A percentile compares a stretch with the other conserved stretches of the same genome.
Conservation (phyloP, 1,140 invertebrate genomes). For the Theocolax elegans region DNA sequence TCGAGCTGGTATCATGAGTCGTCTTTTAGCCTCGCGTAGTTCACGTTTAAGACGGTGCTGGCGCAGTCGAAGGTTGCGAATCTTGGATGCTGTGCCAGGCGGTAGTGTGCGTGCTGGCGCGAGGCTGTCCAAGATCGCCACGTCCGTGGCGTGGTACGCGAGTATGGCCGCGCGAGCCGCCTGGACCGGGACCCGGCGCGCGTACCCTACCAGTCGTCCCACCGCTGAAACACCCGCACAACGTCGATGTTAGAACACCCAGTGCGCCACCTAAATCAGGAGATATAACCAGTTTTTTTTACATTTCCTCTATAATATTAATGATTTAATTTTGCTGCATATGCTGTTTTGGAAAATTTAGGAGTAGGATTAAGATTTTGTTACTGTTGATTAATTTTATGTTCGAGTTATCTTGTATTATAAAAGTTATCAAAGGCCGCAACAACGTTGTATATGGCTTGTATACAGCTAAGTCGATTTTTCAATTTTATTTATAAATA, state of each 20-base stretch:
- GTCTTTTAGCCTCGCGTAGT: conserved; percentile 65
- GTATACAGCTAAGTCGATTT: no score
- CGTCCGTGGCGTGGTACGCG: conserved; percentile 70
- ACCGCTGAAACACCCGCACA: conserved; percentile 68
- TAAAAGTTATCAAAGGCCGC: no score
- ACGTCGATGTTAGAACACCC: conserved; percentile 67
- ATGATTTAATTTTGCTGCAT: no score
- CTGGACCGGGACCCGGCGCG: conserved; percentile 52
- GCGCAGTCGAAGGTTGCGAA: conserved; percentile 67
- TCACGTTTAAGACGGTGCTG: conserved; percentile 70
- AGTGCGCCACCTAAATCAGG: conserved; percentile 63
- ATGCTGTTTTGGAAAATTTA: no score
- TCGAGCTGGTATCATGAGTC: conserved; percentile 67
- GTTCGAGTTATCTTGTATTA: no score
- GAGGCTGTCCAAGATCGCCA: conserved; percentile 68
- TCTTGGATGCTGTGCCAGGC: conserved; percentile 66
- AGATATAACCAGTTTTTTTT: no score
- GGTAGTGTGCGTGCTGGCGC: conserved; percentile 63
- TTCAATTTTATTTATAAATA: no score
- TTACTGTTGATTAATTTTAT: no score
- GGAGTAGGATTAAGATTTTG: no score
- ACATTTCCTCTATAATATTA: no score
- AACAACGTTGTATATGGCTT: no score
- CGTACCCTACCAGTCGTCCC: conserved; percentile 62
- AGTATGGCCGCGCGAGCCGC: conserved; percentile 58